A percentile compares a stretch with the other conserved stretches of the same genome.
Conservation (phyloP, 1,140 invertebrate genomes). For the Streblospio benedicti region DNA sequence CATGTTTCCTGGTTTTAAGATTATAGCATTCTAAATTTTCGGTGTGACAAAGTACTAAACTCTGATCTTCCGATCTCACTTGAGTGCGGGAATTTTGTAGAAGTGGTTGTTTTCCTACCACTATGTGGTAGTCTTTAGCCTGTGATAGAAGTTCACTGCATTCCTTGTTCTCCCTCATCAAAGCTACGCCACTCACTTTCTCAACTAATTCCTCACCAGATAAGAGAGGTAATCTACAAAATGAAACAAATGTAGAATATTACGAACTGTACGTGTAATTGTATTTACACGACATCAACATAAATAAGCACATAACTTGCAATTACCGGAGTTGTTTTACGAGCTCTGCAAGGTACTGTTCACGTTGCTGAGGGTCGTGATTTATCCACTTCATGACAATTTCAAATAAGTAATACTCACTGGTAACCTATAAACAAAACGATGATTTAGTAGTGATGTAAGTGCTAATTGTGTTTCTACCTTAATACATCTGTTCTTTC, state of each 20-base stretch:
- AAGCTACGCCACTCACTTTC: conserved; percentile 33
- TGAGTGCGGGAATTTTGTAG: conserved; percentile 36
- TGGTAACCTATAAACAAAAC: too few species aligned
- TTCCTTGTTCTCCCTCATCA: conserved; percentile 35
- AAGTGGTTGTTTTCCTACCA: conserved; percentile 39
- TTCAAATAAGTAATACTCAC: conserved; percentile 39
- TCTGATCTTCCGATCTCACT: conserved; percentile 33
- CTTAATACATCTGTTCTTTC: too few species aligned
- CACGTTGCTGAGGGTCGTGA: conserved; percentile 22
- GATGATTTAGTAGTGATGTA: too few species aligned
- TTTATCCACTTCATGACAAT: conserved; percentile 38
- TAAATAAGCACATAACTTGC: too few species aligned
- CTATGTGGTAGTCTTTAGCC: conserved; percentile 45
- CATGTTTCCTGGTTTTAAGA: conserved; percentile 31
- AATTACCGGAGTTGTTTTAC: conserved; percentile 39
- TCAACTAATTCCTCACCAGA: conserved; percentile 43
- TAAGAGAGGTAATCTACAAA: conserved; percentile 38
- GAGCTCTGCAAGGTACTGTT: conserved; percentile 29
- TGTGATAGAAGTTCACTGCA: conserved; percentile 37
- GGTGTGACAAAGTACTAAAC: conserved; percentile 39
- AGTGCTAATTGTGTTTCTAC: too few species aligned
- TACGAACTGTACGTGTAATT: too few species aligned
- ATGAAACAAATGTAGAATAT: too few species aligned
- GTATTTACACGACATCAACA: too few species aligned
- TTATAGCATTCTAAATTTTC: conserved; percentile 40